A percentile compares a stretch with the other conserved stretches of the same genome.
Evolutionary conservation across 2,113 vertebrate genomes (phyloP).

Genomic region (Thermophis baileyi): DNA sequence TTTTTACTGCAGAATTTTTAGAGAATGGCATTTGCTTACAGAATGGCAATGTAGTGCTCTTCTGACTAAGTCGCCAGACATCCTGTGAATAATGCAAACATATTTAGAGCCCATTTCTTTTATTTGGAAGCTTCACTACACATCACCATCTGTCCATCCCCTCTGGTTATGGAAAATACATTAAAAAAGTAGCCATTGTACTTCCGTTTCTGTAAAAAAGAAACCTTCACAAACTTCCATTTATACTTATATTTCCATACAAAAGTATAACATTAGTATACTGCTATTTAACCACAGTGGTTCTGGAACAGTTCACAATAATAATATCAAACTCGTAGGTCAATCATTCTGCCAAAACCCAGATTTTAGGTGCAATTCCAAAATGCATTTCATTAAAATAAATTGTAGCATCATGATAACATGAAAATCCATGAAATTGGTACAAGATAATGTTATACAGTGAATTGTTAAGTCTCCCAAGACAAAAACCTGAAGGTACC

Average conservation of each 20-base stretch:
- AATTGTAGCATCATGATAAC: not conserved
- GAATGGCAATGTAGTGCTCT: constrained; percentile 20
- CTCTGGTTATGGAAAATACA: not conserved
- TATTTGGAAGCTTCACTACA: not conserved
- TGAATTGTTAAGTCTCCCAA: not conserved
- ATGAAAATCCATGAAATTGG: not conserved
- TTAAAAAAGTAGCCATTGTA: not conserved
- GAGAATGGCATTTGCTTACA: constrained; percentile 38
- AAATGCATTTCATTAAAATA: not conserved
- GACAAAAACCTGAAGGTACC: not conserved
- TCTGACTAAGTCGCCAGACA: constrained; percentile 57
- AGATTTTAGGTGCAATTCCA: not conserved
- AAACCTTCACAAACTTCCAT: not conserved
- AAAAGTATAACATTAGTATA: not conserved
- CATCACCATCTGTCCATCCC: not conserved
- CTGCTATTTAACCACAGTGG: not conserved
- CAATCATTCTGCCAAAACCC: not conserved
- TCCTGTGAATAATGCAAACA: constrained; percentile 60
- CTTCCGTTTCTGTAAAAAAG: not conserved
- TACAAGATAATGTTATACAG: not conserved
- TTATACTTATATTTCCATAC: not conserved
- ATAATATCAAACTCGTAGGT: not conserved
- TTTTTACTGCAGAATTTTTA: constrained; percentile 53
- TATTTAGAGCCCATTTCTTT: constrained; percentile 14
- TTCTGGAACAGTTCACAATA: not conserved